Evolutionary conservation across 2,113 vertebrate genomes (phyloP).

Genomic region (Semnopithecus entellus): DNA sequence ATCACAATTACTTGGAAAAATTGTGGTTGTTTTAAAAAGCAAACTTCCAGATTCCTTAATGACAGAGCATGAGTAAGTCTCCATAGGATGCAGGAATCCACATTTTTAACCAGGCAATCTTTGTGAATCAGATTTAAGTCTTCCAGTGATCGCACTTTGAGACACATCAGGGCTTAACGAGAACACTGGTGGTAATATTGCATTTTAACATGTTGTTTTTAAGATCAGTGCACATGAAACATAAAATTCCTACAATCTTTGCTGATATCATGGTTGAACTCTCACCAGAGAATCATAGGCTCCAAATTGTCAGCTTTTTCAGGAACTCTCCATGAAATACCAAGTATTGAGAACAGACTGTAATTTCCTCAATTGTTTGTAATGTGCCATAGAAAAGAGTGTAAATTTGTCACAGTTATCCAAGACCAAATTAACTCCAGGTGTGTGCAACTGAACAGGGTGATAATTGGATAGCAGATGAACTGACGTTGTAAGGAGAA

Average conservation of each 20-base stretch:
- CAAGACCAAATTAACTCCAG: constrained; percentile 50
- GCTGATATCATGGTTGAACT: neutral
- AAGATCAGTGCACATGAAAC: neutral
- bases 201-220: neutral
- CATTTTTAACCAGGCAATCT: neutral
- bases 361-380: constrained; percentile 8
- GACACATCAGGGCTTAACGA: neutral
- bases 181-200: neutral
- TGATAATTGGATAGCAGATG: neutral
- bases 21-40: neutral
- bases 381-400: neutral
- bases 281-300: neutral
- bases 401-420: constrained; percentile 21
- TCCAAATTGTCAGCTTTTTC: neutral
- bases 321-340: neutral
- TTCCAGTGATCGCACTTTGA: neutral
- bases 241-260: neutral
- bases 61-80: neutral
- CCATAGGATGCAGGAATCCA: neutral
- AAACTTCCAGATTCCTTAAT: neutral
- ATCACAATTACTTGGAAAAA: neutral
- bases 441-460: neutral
- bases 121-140: neutral
- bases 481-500: neutral
- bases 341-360: constrained; percentile 15